These are phyloP conservation scores for Nyctibius bracteatus DNA, from an alignment of 2,113 vertebrate species.

Conservation along the genomic window DNA sequence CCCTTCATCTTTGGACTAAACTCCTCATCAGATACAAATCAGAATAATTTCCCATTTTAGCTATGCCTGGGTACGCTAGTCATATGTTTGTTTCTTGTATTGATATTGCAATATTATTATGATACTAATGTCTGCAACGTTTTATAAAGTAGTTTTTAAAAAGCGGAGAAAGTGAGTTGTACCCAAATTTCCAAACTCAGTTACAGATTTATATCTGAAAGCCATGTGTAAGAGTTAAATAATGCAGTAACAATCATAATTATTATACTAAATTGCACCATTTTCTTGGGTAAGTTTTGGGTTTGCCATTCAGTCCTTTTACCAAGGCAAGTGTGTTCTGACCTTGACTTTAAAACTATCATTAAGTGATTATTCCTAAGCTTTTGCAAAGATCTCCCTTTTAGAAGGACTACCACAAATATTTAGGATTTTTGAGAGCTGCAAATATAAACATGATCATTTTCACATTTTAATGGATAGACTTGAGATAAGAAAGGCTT, in stretches of 20 bases:
- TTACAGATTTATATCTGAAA: background rate
- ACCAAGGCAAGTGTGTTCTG: background rate
- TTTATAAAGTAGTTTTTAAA: background rate
- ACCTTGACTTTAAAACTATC: background rate
- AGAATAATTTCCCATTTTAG: background rate
- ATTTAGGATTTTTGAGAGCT: background rate
- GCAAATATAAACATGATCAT: background rate
- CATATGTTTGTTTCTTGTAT: background rate
- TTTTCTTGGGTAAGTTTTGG: background rate
- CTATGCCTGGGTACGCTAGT: background rate
- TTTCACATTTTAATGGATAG: background rate
- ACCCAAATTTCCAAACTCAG: background rate
- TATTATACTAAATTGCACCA: background rate
- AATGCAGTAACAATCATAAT: background rate
- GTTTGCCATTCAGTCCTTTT: background rate
- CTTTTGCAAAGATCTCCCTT: background rate
- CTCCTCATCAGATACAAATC: background rate
- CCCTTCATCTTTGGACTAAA: background rate
- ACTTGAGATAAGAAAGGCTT: background rate
- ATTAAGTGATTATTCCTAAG: background rate
- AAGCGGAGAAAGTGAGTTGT: accelerated
- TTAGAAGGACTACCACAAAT: background rate
- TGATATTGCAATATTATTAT: background rate
- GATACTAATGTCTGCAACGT: background rate
- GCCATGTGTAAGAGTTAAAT: background rate